Conservation (phyloP, 2,113 vertebrate species). For the Solenodon paradoxus region DNA sequence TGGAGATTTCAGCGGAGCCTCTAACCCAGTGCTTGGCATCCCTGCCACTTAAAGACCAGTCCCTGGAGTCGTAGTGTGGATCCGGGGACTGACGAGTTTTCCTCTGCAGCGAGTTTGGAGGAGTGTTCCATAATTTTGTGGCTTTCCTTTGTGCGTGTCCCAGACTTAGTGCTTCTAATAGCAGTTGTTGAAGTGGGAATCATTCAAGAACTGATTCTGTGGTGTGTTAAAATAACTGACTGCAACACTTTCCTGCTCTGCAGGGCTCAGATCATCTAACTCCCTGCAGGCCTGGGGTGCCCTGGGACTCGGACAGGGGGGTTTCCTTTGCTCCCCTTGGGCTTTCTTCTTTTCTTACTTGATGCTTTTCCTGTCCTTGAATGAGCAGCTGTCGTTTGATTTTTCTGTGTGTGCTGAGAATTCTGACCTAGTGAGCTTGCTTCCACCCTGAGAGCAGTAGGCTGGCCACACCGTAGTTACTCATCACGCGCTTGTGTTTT, state of each 20-base stretch:
- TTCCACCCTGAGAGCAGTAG: neutral
- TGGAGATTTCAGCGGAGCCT: neutral
- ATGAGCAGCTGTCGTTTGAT: neutral
- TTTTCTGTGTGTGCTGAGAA: neutral
- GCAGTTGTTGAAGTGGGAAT: neutral
- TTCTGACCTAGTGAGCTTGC: neutral
- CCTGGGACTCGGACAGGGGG: neutral
- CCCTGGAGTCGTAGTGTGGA: neutral
- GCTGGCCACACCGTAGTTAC: neutral
- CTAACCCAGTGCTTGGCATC: neutral
- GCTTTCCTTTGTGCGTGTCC: neutral
- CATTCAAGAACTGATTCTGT: neutral
- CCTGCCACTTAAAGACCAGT: neutral
- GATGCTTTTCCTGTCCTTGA: neutral
- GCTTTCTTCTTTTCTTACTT: neutral
- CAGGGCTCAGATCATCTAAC: neutral
- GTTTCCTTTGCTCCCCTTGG: neutral
- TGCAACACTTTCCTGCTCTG: neutral
- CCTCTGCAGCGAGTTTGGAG: neutral
- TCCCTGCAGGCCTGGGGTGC: neutral
- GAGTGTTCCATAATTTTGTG: neutral
- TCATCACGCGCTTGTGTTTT: conserved; percentile 67
- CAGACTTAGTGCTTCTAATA: neutral
- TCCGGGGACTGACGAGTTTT: neutral
- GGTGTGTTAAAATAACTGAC: neutral